A percentile compares a stretch with the other conserved stretches of the same genome.
Evolutionary conservation across 2,797 vertebrate species (phyloP).

Genomic region (Stomatorhinus walkeri): DNA sequence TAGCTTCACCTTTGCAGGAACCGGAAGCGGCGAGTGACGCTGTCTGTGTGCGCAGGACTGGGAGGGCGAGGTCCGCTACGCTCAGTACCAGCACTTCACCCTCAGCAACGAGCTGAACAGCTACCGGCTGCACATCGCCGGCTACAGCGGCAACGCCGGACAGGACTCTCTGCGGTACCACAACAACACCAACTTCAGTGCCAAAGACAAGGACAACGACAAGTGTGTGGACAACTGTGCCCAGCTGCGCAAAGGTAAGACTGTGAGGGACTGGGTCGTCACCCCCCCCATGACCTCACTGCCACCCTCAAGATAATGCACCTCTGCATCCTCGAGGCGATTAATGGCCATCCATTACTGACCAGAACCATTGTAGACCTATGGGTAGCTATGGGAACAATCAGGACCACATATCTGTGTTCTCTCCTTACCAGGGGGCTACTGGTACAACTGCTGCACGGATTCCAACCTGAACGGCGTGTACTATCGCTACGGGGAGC

Average conservation of each 20-base stretch:
- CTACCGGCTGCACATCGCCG: slow-evolving; percentile 83
- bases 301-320: background rate
- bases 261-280: background rate
- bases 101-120: slow-evolving; percentile 83
- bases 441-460: slow-evolving; percentile 99
- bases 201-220: slow-evolving; percentile 93
- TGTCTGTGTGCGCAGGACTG: slow-evolving; percentile 70
- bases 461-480: slow-evolving; percentile 93
- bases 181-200: slow-evolving; percentile 98
- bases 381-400: background rate
- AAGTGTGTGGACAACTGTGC: slow-evolving; percentile 93
- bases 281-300: background rate
- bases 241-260: slow-evolving; percentile 79
- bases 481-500: slow-evolving; percentile 79
- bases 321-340: background rate
- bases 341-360: background rate
- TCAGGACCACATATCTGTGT: background rate
- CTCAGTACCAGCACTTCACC: slow-evolving; percentile 78
- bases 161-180: slow-evolving; percentile 83
- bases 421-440: slow-evolving; percentile 68
- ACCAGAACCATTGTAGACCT: background rate
- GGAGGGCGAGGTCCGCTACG: slow-evolving; percentile 73
- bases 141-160: slow-evolving; percentile 78
- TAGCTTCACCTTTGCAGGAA: background rate
- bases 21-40: background rate